Evolutionary conservation across 1,140 invertebrate genomes (phyloP).

Genomic region (Solenopsis invicta): DNA sequence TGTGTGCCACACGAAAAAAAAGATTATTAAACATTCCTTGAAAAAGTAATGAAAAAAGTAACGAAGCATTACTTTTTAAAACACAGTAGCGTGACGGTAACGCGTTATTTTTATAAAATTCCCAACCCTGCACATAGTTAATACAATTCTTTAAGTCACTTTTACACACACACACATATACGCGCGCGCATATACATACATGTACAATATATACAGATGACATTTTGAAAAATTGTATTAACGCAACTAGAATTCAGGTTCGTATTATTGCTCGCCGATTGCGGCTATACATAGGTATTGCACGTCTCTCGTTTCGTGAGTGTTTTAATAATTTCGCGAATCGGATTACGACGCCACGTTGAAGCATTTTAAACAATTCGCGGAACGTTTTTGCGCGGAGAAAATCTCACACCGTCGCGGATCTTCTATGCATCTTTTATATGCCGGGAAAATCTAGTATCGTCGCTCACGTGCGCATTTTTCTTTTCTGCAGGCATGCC

Average conservation of each 20-base stretch:
- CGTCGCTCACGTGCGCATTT: slow-evolving; percentile 35
- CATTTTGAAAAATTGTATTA: not conserved
- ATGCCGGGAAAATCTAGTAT: slow-evolving; percentile 25
- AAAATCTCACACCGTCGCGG: not conserved
- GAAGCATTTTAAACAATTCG: slow-evolving; percentile 43
- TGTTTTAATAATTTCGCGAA: slow-evolving; percentile 20
- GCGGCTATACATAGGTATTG: not conserved
- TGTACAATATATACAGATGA: not conserved
- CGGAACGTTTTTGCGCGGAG: not conserved
- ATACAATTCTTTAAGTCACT: not conserved
- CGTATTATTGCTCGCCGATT: not conserved
- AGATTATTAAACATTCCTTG: too few relatives aligned
- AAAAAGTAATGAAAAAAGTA: too few relatives aligned
- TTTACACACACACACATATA: not conserved
- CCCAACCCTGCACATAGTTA: too few relatives aligned
- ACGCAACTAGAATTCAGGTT: not conserved
- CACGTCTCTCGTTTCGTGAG: not conserved
- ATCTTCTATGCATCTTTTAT: slow-evolving; percentile 45
- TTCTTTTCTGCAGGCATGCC: slow-evolving; percentile 87
- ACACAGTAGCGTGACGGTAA: too few relatives aligned
- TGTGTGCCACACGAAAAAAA: too few relatives aligned
- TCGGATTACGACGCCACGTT: slow-evolving; percentile 2
- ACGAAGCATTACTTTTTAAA: too few relatives aligned
- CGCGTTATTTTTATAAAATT: too few relatives aligned
- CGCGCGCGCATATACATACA: too few relatives aligned